phyloP scores from a whole-genome alignment of 2,113 vertebrate genomes.

The Chloebia gouldiae region DNA sequence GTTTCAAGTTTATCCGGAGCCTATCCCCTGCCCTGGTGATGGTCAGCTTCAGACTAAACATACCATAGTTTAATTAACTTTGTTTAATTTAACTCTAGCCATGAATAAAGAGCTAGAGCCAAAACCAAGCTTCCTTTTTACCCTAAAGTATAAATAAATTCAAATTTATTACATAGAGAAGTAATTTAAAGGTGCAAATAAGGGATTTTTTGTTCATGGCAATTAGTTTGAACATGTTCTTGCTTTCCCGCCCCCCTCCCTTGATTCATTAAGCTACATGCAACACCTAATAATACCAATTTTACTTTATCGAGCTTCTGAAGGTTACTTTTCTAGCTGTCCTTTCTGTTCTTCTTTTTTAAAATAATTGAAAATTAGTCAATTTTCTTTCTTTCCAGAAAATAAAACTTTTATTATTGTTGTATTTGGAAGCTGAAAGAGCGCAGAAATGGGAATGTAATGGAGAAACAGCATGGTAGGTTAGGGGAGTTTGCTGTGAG shows the following conservation, averaged over 20 bases:
- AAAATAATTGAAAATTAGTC: neutral
- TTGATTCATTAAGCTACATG: neutral
- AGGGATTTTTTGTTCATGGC: neutral
- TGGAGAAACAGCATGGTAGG: neutral
- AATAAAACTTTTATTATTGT: neutral
- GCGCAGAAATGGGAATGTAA: neutral
- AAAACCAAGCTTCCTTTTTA: neutral
- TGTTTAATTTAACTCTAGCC: neutral
- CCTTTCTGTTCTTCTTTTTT: neutral
- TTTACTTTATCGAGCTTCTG: neutral
- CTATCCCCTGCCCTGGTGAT: neutral
- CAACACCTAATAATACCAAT: neutral
- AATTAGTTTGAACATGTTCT: neutral
- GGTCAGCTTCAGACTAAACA: neutral
- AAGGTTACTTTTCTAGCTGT: neutral
- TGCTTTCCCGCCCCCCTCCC: fast-evolving
- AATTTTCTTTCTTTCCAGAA: neutral
- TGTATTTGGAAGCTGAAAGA: neutral
- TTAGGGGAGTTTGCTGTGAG: neutral
- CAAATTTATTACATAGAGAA: neutral
- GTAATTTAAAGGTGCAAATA: neutral
- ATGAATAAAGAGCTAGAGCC: neutral
- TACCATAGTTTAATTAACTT: neutral
- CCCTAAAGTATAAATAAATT: neutral
- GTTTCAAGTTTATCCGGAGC: neutral